phyloP scores from a whole-genome alignment of 1,140 invertebrate species.

The Lethrus apterus region DNA sequence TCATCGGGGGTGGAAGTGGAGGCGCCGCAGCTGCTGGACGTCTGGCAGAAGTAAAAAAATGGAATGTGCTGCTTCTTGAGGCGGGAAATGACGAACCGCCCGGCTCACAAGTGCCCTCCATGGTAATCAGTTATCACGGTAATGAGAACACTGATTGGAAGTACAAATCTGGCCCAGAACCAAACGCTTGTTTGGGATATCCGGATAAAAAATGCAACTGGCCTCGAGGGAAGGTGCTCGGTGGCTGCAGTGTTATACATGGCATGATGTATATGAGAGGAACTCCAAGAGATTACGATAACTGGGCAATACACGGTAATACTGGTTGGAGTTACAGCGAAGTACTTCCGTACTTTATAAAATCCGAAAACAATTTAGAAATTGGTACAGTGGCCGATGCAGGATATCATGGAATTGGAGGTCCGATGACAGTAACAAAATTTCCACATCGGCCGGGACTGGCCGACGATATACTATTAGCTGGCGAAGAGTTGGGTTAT shows the following conservation, averaged over 20 bases:
- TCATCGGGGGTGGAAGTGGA: conserved; percentile 52
- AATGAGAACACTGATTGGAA: conserved; percentile 55
- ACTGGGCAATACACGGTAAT: conserved; percentile 50
- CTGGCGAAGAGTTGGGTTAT: conserved; percentile 50
- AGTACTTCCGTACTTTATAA: conserved; percentile 51
- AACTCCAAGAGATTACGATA: conserved; percentile 60
- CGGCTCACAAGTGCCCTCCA: conserved; percentile 47
- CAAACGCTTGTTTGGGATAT: conserved; percentile 48
- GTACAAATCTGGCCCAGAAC: conserved; percentile 56
- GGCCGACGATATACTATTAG: conserved; percentile 50
- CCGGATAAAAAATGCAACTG: conserved; percentile 45
- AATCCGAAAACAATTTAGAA: conserved; percentile 49
- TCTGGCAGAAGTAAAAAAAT: conserved; percentile 32
- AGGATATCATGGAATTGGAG: conserved; percentile 42
- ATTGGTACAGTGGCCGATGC: conserved; percentile 41
- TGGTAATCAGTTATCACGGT: conserved; percentile 48
- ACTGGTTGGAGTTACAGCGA: conserved; percentile 39
- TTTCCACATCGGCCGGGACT: conserved; percentile 49
- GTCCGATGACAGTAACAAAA: conserved; percentile 43
- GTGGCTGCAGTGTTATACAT: conserved; percentile 59
- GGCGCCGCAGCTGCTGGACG: conserved; percentile 50
- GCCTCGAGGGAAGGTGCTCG: conserved; percentile 51
- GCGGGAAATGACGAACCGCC: conserved; percentile 54
- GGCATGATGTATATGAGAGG: conserved; percentile 71
- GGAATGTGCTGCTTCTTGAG: conserved; percentile 53